Conservation (phyloP, 2,888 invertebrate genomes). For the Cistogaster globosa region DNA sequence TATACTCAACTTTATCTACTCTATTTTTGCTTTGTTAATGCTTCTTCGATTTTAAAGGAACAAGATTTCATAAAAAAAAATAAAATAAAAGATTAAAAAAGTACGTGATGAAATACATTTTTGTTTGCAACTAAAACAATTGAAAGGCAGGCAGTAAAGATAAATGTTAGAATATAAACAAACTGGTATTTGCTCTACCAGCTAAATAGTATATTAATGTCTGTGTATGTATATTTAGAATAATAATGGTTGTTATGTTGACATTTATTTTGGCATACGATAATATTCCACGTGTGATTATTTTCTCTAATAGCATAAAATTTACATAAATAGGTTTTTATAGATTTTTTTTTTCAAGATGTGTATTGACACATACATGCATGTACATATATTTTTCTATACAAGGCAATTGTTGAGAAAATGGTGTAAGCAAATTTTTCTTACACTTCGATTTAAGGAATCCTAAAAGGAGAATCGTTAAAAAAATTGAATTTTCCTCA, state of each 20-base stretch:
- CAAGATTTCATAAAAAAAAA: background rate
- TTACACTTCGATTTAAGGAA: too few relatives aligned
- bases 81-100: constrained; percentile 7
- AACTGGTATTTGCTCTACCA: background rate
- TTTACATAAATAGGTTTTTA: too few relatives aligned
- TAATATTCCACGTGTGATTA: background rate
- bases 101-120: constrained; percentile 22
- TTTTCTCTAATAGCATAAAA: background rate
- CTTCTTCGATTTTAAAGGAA: background rate
- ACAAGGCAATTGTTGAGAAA: too few relatives aligned
- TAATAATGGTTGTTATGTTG: background rate
- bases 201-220: background rate
- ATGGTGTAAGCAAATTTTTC: too few relatives aligned
- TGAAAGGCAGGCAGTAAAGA: constrained; percentile 2
- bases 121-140: constrained; percentile 2
- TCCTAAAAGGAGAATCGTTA: too few relatives aligned
- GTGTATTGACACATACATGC: too few relatives aligned
- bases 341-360: too few relatives aligned
- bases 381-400: too few relatives aligned
- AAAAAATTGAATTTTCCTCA: too few relatives aligned
- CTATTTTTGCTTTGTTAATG: background rate
- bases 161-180: background rate
- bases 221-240: background rate
- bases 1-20: background rate
- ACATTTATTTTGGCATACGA: background rate